A percentile compares a stretch with the other conserved stretches of the same genome.
Conservation (phyloP, 2,113 vertebrate genomes). For the Elanoides forficatus region DNA sequence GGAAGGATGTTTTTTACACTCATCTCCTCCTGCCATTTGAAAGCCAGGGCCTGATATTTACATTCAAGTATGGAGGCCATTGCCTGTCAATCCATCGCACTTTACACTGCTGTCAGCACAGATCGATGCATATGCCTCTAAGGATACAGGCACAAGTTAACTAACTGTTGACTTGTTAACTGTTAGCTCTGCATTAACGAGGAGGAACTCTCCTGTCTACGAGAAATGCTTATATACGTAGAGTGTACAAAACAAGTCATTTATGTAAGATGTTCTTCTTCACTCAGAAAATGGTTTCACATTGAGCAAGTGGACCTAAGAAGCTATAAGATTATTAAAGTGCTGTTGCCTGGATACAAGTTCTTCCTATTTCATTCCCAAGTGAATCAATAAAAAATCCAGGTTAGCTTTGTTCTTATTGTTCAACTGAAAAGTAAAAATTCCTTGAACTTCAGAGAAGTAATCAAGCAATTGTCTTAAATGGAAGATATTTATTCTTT, state of each 20-base stretch:
- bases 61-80: neutral
- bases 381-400: neutral
- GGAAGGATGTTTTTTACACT: neutral
- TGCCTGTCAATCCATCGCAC: neutral
- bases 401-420: neutral
- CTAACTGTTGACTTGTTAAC: neutral
- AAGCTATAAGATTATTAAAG: neutral
- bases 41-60: neutral
- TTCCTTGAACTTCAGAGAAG: neutral
- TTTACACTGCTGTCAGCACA: neutral
- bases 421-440: neutral
- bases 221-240: neutral
- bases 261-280: neutral
- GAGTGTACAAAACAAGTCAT: neutral
- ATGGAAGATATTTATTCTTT: neutral
- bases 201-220: neutral
- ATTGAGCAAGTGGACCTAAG: neutral
- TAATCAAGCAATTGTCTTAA: neutral
- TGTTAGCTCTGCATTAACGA: neutral
- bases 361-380: neutral
- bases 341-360: neutral
- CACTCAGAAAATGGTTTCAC: neutral
- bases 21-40: neutral
- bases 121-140: rapidly evolving
- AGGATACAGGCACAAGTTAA: neutral